These are phyloP conservation scores for Xyrauchen texanus DNA, from an alignment of 2,113 vertebrate genomes.

Conservation along the genomic window DNA sequence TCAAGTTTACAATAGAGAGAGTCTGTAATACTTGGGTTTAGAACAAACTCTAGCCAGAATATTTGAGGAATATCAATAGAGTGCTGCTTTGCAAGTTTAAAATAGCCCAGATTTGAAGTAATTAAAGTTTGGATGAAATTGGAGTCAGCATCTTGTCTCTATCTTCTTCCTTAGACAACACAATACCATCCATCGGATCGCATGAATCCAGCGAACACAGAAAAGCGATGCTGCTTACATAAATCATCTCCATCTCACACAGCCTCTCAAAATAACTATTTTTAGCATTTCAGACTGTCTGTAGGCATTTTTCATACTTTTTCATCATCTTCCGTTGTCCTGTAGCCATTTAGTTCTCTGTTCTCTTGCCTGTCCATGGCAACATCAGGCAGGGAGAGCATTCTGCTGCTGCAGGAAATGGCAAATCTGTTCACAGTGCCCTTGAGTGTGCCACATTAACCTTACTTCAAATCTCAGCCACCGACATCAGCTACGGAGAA, in stretches of 20 bases:
- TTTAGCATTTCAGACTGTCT: slow-evolving; percentile 30
- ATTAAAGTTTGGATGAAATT: too few relatives aligned
- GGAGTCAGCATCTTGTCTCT: too few relatives aligned
- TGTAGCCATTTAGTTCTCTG: slow-evolving; percentile 1
- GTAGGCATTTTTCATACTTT: neutral
- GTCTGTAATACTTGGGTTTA: too few relatives aligned
- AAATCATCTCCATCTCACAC: slow-evolving; percentile 27
- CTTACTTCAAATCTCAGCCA: slow-evolving; percentile 26
- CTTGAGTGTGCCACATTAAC: slow-evolving; percentile 31
- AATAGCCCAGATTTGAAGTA: too few relatives aligned
- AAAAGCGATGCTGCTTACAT: neutral
- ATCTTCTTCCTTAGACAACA: too few relatives aligned
- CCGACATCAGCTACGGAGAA: slow-evolving; percentile 10
- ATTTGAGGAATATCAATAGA: too few relatives aligned
- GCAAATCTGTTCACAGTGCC: slow-evolving; percentile 29
- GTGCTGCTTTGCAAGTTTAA: too few relatives aligned
- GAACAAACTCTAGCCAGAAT: too few relatives aligned
- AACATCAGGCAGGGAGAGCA: slow-evolving; percentile 32
- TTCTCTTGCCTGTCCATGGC: neutral
- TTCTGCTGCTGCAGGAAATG: slow-evolving; percentile 29
- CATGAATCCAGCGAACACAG: neutral
- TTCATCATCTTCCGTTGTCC: slow-evolving; percentile 4
- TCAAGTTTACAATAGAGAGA: too few relatives aligned
- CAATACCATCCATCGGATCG: too few relatives aligned
- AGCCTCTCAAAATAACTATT: slow-evolving; percentile 35